Evolutionary conservation across 2,113 vertebrate genomes (phyloP).

Genomic region (Cyprinus carpio): DNA sequence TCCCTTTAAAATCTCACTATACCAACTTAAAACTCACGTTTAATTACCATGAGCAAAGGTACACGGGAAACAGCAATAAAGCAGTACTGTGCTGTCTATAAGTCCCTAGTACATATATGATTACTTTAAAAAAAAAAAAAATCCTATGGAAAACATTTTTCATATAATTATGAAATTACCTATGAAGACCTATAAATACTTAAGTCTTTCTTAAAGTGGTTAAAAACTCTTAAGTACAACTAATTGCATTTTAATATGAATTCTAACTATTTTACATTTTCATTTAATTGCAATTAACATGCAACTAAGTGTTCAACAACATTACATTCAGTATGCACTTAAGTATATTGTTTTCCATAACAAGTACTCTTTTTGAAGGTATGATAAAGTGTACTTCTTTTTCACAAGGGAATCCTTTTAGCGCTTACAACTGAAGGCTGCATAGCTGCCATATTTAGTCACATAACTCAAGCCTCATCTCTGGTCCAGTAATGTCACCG

Average conservation of each 20-base stretch:
- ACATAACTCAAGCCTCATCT: not conserved
- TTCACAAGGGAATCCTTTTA: not conserved
- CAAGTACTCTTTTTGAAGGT: too few relatives aligned
- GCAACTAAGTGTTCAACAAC: too few relatives aligned
- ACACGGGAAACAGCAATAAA: not conserved
- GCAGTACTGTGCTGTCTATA: not conserved
- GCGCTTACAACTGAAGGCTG: not conserved
- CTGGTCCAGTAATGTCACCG: slow-evolving; percentile 21
- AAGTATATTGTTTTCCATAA: too few relatives aligned
- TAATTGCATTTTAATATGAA: not conserved
- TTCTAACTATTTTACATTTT: too few relatives aligned
- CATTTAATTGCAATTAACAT: too few relatives aligned
- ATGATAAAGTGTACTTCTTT: too few relatives aligned
- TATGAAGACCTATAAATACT: not conserved
- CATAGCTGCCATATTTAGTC: not conserved
- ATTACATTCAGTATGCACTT: too few relatives aligned
- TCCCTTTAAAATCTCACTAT: not conserved
- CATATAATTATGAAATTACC: not conserved
- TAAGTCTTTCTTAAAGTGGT: not conserved
- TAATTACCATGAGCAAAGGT: not conserved
- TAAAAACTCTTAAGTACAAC: not conserved
- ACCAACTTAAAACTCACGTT: not conserved
- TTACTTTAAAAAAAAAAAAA: too few relatives aligned
- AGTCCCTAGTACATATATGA: not conserved
- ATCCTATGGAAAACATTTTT: too few relatives aligned